A percentile compares a stretch with the other conserved stretches of the same genome.
Conservation (phyloP, 1,140 invertebrate species). For the Calliphora vicina region DNA sequence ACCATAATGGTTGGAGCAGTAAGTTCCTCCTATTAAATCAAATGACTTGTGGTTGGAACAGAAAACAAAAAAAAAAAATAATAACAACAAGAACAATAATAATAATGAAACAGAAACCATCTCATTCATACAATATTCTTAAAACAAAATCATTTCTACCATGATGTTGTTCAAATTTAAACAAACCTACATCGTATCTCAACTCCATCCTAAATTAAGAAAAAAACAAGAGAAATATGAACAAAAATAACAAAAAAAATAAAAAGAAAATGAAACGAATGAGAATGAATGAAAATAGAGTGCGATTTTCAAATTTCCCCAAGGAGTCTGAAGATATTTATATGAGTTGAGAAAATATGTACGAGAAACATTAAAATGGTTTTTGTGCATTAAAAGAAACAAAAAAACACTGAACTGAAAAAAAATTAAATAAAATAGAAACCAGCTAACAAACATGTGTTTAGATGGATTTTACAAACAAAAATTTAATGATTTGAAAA, state of each 20-base stretch:
- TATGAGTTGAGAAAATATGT: not conserved
- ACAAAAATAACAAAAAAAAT: not conserved
- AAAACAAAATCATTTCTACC: not conserved
- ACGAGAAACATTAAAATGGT: not conserved
- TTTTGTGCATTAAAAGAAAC: not conserved
- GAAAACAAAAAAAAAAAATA: not conserved
- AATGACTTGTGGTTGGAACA: not conserved
- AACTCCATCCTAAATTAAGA: conserved; percentile 5
- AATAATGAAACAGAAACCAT: not conserved
- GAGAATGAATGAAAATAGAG: conserved; percentile 50
- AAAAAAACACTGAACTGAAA: not conserved
- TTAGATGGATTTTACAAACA: not conserved
- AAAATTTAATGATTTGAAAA: not conserved
- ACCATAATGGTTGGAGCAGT: not conserved
- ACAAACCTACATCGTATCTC: not conserved
- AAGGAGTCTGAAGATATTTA: conserved; percentile 50
- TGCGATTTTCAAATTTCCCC: conserved; percentile 62
- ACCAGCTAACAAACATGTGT: not conserved
- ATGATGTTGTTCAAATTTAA: not conserved
- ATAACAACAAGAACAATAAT: not conserved
- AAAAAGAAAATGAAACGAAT: not conserved
- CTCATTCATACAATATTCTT: not conserved
- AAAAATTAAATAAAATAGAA: not conserved
- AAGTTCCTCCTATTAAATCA: not conserved
- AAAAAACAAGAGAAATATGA: not conserved